Percentiles rank a stretch among this genome's conserved stretches.
phyloP scores from a whole-genome alignment of 2,113 vertebrate genomes.

The Furnarius figulus region DNA sequence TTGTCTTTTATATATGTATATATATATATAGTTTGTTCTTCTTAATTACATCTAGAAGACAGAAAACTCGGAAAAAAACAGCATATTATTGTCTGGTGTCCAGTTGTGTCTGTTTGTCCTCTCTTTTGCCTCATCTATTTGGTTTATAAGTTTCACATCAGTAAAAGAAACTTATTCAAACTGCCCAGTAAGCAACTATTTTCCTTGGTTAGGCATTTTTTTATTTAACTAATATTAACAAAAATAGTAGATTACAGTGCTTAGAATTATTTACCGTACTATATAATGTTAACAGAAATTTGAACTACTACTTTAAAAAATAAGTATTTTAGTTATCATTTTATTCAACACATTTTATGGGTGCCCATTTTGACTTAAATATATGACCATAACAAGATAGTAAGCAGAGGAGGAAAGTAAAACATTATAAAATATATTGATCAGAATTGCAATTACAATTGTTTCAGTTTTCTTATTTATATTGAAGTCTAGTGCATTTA shows the following conservation, averaged over 20 bases:
- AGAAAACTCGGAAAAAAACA: neutral
- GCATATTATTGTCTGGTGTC: neutral
- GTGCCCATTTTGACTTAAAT: neutral
- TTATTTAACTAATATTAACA: neutral
- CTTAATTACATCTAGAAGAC: neutral
- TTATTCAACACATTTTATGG: neutral
- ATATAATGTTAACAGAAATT: neutral
- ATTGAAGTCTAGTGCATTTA: neutral
- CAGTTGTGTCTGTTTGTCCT: accelerated
- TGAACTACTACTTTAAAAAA: neutral
- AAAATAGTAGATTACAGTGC: neutral
- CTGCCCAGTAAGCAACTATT: neutral
- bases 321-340: neutral
- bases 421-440: neutral
- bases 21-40: neutral
- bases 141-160: neutral
- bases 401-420: neutral
- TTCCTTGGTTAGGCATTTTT: neutral
- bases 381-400: neutral
- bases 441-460: neutral
- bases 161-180: neutral
- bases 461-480: neutral
- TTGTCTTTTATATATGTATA: neutral
- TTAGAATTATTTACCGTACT: neutral
- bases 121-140: neutral